Percentiles rank a stretch among this genome's conserved stretches.
phyloP scores from a whole-genome alignment of 2,113 vertebrate genomes.

The Aegithalos caudatus region DNA sequence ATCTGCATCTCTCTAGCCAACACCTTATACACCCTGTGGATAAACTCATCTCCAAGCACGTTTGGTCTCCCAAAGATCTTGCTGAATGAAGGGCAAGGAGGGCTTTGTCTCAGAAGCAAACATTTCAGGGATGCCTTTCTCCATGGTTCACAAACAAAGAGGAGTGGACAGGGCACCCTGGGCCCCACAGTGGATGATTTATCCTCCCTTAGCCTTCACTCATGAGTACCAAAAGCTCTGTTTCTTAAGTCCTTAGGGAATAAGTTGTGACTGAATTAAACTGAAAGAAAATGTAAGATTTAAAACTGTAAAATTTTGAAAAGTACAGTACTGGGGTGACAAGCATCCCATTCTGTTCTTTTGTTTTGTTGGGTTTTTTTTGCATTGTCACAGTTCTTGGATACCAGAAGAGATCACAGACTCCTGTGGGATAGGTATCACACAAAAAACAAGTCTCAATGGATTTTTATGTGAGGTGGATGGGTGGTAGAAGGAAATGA shows the following conservation, averaged over 20 bases:
- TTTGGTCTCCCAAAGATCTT: neutral
- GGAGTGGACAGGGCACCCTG: neutral
- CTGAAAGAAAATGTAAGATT: neutral
- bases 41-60: neutral
- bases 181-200: neutral
- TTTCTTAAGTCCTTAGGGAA: neutral
- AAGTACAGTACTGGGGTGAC: neutral
- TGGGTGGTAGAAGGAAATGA: neutral
- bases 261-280: neutral
- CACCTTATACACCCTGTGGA: neutral
- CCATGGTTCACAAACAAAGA: neutral
- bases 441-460: rapidly evolving
- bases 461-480: neutral
- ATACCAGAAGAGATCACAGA: neutral
- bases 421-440: neutral
- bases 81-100: rapidly evolving
- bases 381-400: neutral
- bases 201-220: neutral
- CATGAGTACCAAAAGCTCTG: neutral
- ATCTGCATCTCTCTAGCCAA: neutral
- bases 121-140: neutral
- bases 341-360: neutral
- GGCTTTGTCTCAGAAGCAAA: neutral
- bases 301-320: neutral
- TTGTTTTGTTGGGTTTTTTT: neutral